A percentile compares a stretch with the other conserved stretches of the same genome.
Conservation (phyloP, 2,888 invertebrate genomes). For the Lissocephala sabroskyi region DNA sequence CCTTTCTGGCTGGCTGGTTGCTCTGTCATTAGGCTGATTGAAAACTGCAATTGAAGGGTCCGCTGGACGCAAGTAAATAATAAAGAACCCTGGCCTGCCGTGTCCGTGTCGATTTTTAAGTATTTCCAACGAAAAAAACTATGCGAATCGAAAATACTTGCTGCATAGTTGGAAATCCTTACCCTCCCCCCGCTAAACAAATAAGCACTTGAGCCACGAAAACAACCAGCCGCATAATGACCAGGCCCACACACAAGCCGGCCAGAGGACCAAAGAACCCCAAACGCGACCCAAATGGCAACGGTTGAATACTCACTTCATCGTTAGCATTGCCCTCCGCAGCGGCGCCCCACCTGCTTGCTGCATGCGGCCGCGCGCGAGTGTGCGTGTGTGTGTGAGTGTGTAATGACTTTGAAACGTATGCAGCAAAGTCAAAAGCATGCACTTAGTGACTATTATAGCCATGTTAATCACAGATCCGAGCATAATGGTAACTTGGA, state of each 20-base stretch:
- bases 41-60: constrained; percentile 38
- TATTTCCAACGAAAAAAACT: constrained; percentile 47
- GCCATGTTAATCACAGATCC: constrained; percentile 54
- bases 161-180: constrained; percentile 23
- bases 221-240: constrained; percentile 58
- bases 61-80: constrained; percentile 39
- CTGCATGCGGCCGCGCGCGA: neutral
- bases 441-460: constrained; percentile 60
- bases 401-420: constrained; percentile 49
- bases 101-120: constrained; percentile 60
- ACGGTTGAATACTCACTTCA: neutral
- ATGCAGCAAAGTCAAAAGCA: constrained; percentile 51
- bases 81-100: constrained; percentile 48
- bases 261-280: no score
- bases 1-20: neutral
- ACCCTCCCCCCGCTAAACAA: constrained; percentile 29
- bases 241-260: neutral
- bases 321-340: no score
- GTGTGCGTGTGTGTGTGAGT: constrained; percentile 9
- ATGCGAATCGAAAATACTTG: constrained; percentile 5
- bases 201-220: constrained; percentile 59
- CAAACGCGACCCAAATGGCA: no score
- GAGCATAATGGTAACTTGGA: constrained; percentile 48
- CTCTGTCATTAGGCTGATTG: constrained; percentile 55
- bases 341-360: no score